Percentiles rank a stretch among this genome's conserved stretches.
phyloP scores from a whole-genome alignment of 2,113 vertebrate genomes.

The Anser cygnoides region DNA sequence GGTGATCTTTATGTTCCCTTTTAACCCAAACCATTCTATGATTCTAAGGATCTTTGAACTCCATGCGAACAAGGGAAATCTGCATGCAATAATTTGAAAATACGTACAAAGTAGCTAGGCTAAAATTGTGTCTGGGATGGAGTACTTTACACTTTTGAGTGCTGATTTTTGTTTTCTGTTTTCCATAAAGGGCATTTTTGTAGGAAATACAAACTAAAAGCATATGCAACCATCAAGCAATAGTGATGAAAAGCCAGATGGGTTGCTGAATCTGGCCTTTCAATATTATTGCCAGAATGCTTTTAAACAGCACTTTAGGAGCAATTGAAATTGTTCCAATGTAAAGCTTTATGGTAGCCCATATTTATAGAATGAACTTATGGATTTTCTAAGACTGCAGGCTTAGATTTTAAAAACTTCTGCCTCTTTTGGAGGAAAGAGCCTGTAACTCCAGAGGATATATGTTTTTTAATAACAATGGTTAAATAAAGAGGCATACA shows the following conservation, averaged over 20 bases:
- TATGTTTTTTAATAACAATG: background rate
- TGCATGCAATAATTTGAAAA: background rate
- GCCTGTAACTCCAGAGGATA: background rate
- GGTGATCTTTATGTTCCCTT: too few species aligned
- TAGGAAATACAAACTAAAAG: conserved; percentile 23
- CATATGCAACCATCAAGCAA: background rate
- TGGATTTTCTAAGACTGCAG: conserved; percentile 4
- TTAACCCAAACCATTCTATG: too few species aligned
- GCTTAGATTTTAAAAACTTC: background rate
- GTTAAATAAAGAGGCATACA: background rate
- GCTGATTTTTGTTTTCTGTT: background rate
- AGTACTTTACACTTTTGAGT: background rate
- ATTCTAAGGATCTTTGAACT: background rate
- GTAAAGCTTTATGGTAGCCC: background rate
- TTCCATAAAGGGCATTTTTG: background rate
- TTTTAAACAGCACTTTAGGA: conserved; percentile 47
- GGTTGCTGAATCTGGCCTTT: conserved; percentile 27
- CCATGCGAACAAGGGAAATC: background rate
- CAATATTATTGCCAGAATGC: background rate
- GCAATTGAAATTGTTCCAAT: conserved; percentile 39
- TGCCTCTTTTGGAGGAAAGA: background rate
- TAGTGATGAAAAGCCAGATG: conserved; percentile 8
- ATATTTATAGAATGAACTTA: conserved; percentile 25
- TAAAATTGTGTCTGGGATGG: background rate
- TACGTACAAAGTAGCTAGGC: background rate